These are phyloP conservation scores for Caenorhabditis sp. DNA, from an alignment of 2,888 invertebrate genomes.

Conservation along the genomic window DNA sequence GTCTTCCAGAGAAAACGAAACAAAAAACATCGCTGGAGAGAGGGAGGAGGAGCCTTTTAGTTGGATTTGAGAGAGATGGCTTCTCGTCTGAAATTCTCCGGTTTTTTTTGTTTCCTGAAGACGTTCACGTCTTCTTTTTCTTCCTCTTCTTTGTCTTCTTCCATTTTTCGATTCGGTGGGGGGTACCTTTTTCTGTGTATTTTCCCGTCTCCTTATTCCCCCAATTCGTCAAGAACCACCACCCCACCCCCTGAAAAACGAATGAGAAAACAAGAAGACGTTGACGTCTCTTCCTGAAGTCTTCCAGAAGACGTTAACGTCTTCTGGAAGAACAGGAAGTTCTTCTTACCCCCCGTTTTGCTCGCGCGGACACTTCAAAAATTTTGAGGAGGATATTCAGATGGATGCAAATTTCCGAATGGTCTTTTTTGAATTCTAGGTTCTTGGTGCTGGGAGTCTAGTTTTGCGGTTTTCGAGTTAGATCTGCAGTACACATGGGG, in stretches of 20 bases:
- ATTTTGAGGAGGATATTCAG: too few relatives aligned
- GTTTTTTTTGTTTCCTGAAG: neutral
- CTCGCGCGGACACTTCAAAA: neutral
- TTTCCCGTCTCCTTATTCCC: constrained; percentile 30
- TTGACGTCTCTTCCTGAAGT: neutral
- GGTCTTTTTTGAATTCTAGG: too few relatives aligned
- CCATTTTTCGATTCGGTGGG: neutral
- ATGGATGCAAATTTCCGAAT: too few relatives aligned
- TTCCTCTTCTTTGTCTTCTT: constrained; percentile 1
- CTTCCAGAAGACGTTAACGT: constrained; percentile 24
- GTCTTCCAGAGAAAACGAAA: neutral
- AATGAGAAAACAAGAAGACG: constrained; percentile 4
- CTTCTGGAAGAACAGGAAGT: neutral
- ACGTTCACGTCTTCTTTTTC: neutral
- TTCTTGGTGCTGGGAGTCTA: too few relatives aligned
- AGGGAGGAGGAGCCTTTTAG: too few relatives aligned
- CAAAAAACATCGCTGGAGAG: neutral
- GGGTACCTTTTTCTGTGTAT: neutral
- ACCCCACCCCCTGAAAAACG: too few relatives aligned
- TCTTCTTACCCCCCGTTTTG: too few relatives aligned
- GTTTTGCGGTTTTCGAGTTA: too few relatives aligned
- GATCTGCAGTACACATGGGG: too few relatives aligned
- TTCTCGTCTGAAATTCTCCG: too few relatives aligned
- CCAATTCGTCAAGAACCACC: constrained; percentile 34
- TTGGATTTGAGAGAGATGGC: too few relatives aligned